Evolutionary conservation across 2,888 invertebrate species (phyloP), one percentile per base, ranked within the genome.

Genomic region (Dinocampus coccinellae): DNA sequence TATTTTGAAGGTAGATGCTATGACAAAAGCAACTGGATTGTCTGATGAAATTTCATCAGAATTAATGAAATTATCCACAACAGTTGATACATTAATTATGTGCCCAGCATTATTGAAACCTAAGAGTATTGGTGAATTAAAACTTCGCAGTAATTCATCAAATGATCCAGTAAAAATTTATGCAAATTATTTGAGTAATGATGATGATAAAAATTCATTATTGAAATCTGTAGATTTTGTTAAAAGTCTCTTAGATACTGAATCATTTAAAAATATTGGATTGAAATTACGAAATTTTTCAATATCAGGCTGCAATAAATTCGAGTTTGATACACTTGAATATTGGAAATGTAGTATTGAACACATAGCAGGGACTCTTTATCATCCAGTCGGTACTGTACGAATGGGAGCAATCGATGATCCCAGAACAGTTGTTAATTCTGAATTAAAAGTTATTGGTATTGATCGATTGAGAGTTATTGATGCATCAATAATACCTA

Each of bases 401-500:
- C 91, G 89, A 84, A 92, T 92, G 92, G 92, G 92, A 3, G 89
- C 90, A 0, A 79, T 80, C 9, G 89, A 89, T 77, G 80, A 84
- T 29, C 72, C 77, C 0, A 81, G 79, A 10, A 86, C 91, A 0
- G 92, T 92, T 0, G 91, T 92, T 0, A 90, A 91, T 78, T 83
- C 89, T n/a, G 88, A 89, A 68, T 82, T 92, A 0, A 89, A 87
- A 34, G 91, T 92, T 0, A 88, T 89, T 22, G 90, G 90, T 0
- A 83, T 91, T 0, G 77, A 89, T 73, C 87, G 89, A 0, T 78
- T 93, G 1, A 87, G 92, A 68, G 92, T 92, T 0, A 88, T 91
- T n/a, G 92, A 92, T 81, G 91, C 90, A 0, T 92, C 92, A 81
- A 89, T 92, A 26, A 92, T 93, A 91, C 92, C 92, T 0, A 88